Conservation (phyloP, 2,797 vertebrate species). For the Poecile montanus region DNA sequence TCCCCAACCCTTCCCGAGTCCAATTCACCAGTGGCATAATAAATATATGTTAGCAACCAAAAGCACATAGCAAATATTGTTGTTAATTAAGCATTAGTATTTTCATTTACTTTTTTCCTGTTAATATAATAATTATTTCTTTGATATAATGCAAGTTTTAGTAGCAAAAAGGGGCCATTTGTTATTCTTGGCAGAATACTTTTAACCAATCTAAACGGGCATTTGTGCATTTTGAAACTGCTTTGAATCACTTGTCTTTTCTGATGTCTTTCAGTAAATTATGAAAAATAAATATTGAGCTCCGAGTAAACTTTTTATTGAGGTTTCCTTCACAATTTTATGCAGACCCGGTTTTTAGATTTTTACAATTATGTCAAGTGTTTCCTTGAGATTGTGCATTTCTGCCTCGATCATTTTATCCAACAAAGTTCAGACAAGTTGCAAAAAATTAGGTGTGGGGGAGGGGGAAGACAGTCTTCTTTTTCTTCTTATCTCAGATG, state of each 20-base stretch:
- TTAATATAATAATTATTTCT: not conserved
- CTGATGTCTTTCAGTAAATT: not conserved
- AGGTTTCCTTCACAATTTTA: not conserved
- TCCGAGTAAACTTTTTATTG: not conserved
- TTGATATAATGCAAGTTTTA: not conserved
- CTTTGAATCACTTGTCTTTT: not conserved
- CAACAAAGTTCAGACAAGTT: not conserved
- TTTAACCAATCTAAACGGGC: not conserved
- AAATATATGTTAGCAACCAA: not conserved
- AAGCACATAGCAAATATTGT: not conserved
- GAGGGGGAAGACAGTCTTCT: not conserved
- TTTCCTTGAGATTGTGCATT: not conserved
- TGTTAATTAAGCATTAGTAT: not conserved
- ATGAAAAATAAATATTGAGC: not conserved
- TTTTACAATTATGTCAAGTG: not conserved
- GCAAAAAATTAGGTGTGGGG: not conserved
- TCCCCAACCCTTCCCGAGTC: not conserved
- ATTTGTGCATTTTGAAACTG: not conserved
- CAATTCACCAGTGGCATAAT: not conserved
- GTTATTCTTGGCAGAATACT: not conserved
- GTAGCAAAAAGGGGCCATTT: not conserved
- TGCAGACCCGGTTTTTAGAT: not conserved
- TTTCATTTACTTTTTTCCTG: not conserved
- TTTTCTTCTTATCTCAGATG: not conserved
- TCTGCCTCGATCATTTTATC: not conserved